phyloP scores from a whole-genome alignment of 2,113 vertebrate species.

The Tapirus terrestris region DNA sequence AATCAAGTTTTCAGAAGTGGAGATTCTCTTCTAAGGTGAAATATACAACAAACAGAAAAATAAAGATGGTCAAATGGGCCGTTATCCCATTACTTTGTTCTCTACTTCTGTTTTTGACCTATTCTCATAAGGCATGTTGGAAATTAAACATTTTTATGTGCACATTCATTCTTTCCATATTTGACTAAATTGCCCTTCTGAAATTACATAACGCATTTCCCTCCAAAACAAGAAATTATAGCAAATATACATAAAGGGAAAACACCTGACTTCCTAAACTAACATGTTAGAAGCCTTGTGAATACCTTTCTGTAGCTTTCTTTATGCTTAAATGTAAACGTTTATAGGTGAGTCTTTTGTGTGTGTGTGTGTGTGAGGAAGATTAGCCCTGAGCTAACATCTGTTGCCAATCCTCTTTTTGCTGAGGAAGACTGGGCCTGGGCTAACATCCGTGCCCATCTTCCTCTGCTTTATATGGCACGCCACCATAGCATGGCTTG shows the following conservation, averaged over 20 bases:
- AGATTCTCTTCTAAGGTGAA: not conserved
- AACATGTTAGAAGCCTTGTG: not conserved
- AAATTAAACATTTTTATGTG: not conserved
- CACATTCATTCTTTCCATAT: not conserved
- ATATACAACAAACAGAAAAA: not conserved
- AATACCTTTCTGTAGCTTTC: not conserved
- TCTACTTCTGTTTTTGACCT: not conserved
- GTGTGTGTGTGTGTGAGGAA: no score
- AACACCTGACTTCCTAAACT: not conserved
- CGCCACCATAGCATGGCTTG: no score
- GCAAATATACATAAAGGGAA: not conserved
- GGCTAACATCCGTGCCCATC: no score
- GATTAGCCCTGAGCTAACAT: no score
- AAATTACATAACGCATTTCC: not conserved
- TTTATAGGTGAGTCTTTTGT: not conserved
- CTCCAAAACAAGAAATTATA: not conserved
- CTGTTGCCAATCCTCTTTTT: no score
- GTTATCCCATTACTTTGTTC: not conserved
- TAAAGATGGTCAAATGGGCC: not conserved
- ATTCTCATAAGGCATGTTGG: not conserved
- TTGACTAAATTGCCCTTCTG: not conserved
- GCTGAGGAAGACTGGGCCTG: no score
- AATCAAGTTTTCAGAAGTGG: not conserved
- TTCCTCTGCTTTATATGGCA: no score
- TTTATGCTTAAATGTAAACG: not conserved